phyloP scores from a whole-genome alignment of 2,888 invertebrate genomes.

The Petrophora chlorosata region DNA sequence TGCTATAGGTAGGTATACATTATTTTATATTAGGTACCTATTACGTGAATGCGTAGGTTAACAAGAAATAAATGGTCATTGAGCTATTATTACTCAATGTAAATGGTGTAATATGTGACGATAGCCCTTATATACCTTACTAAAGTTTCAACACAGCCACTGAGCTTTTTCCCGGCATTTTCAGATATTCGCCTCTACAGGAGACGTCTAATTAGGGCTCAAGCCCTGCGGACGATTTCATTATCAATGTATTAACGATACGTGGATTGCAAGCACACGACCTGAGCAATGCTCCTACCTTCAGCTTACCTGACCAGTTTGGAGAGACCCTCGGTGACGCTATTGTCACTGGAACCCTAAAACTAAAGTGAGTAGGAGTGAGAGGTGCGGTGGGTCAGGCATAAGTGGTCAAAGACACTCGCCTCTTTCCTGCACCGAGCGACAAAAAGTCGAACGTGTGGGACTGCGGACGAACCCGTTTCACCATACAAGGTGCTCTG shows the following conservation, averaged over 20 bases:
- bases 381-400: slow-evolving; percentile 53
- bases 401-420: slow-evolving; percentile 57
- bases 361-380: slow-evolving; percentile 34
- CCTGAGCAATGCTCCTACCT: slow-evolving; percentile 73
- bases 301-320: slow-evolving; percentile 53
- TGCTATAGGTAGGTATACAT: too few species aligned
- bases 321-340: slow-evolving; percentile 50
- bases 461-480: slow-evolving; percentile 81
- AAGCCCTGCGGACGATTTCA: slow-evolving; percentile 62
- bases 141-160: too few species aligned
- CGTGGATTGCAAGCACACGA: slow-evolving; percentile 71
- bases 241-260: slow-evolving; percentile 76
- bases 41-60: too few species aligned
- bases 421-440: slow-evolving; percentile 71
- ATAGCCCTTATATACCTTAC: too few species aligned
- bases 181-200: slow-evolving; percentile 20
- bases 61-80: too few species aligned
- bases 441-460: slow-evolving; percentile 82
- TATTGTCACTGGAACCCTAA: slow-evolving; percentile 46
- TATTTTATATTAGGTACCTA: too few species aligned
- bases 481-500: slow-evolving; percentile 79
- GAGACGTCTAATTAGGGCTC: slow-evolving; percentile 64
- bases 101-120: too few species aligned
- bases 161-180: slow-evolving; percentile 6
- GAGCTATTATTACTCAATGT: too few species aligned